Conservation (phyloP, 23 tunicate species). For the Ciona savignyi region DNA sequence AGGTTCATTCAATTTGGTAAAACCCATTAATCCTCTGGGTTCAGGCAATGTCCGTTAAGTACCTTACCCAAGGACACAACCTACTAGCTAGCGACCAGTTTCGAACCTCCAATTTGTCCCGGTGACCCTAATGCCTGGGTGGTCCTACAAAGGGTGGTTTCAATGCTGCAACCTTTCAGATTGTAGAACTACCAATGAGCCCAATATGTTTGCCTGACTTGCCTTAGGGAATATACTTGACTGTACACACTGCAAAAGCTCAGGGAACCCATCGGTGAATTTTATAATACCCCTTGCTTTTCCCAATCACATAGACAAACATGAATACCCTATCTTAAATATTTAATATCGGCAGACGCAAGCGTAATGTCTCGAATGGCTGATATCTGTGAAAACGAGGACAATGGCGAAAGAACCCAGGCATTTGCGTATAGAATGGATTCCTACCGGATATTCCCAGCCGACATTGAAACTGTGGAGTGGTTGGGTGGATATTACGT, state of each 20-base stretch:
- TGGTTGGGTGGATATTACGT: slow-evolving; percentile 95
- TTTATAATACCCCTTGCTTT: neutral
- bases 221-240: no score
- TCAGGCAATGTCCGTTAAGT: no score
- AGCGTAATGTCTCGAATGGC: slow-evolving; percentile 79
- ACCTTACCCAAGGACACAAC: no score
- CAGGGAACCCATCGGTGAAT: no score
- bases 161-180: neutral
- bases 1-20: no score
- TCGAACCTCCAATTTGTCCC: neutral
- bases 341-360: slow-evolving; percentile 68
- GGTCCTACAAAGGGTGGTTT: neutral
- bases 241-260: no score
- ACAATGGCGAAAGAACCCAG: slow-evolving; percentile 80
- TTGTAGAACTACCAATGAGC: no score
- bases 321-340: no score
- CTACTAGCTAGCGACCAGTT: neutral
- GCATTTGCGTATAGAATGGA: slow-evolving; percentile 92
- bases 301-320: no score
- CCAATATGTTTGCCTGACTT: no score
- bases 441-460: slow-evolving; percentile 89
- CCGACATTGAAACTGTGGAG: slow-evolving; percentile 84
- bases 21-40: no score
- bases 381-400: slow-evolving; percentile 74
- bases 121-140: neutral